phyloP scores from a whole-genome alignment of 2,113 vertebrate genomes.

The Odocoileus virginianus region DNA sequence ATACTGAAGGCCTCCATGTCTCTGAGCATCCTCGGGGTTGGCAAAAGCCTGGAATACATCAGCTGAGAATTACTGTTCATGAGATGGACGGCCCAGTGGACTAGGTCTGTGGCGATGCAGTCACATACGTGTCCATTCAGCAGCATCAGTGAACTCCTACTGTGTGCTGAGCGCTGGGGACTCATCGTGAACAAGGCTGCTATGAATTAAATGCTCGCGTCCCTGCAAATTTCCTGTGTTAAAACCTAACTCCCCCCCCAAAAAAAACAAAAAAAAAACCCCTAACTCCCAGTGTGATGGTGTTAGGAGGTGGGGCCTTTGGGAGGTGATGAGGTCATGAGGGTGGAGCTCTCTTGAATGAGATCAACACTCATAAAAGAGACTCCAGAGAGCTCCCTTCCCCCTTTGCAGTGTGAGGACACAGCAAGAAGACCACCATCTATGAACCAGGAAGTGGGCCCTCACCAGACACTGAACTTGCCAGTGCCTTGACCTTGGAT shows the following conservation, averaged over 20 bases:
- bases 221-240: neutral
- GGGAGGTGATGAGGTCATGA: neutral
- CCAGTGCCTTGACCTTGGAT: neutral
- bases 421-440: neutral
- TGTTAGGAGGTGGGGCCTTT: neutral
- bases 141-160: rapidly evolving
- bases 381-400: neutral
- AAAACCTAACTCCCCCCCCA: neutral
- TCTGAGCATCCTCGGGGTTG: conserved; percentile 91
- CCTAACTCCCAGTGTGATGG: no score
- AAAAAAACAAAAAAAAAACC: no score
- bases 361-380: neutral
- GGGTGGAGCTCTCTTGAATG: neutral
- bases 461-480: neutral
- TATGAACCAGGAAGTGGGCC: neutral
- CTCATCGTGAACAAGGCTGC: rapidly evolving
- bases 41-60: conserved; percentile 88
- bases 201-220: rapidly evolving
- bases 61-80: neutral
- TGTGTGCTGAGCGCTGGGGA: neutral
- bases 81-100: rapidly evolving
- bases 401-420: neutral
- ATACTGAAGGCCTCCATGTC: conserved; percentile 89
- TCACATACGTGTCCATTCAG: rapidly evolving
- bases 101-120: rapidly evolving